Conservation (phyloP, 2,888 invertebrate genomes). For the Falcaria lacertinaria region DNA sequence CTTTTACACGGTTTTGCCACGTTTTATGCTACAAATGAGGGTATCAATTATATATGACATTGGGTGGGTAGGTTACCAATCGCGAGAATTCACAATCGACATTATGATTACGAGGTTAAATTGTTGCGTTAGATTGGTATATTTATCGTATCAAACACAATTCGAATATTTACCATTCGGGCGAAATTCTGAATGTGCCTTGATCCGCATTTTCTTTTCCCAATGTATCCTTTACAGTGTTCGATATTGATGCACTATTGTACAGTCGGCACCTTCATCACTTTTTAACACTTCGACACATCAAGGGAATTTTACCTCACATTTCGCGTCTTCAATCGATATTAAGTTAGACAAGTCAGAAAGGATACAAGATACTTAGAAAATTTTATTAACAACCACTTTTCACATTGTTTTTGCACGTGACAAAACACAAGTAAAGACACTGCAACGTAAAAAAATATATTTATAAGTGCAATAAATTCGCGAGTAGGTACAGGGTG, state of each 20-base stretch:
- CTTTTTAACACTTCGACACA: conserved; percentile 64
- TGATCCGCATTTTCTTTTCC: conserved; percentile 79
- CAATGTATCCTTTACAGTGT: conserved; percentile 76
- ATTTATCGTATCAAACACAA: background rate
- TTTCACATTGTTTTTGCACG: conserved; percentile 79
- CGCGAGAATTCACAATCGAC: background rate
- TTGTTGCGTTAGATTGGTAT: background rate
- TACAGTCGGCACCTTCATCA: conserved; percentile 64
- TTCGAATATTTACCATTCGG: conserved; percentile 69
- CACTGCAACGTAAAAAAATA: conserved; percentile 61
- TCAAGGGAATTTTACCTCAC: conserved; percentile 58
- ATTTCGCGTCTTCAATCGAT: conserved; percentile 64
- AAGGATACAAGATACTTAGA: conserved; percentile 77
- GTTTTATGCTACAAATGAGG: background rate
- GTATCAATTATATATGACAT: background rate
- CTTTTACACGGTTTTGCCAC: background rate
- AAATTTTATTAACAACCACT: conserved; percentile 78
- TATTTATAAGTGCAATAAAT: conserved; percentile 35
- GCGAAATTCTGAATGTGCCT: conserved; percentile 68
- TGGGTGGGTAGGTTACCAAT: background rate
- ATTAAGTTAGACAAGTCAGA: conserved; percentile 48
- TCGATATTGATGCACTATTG: conserved; percentile 61
- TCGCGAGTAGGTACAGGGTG: conserved; percentile 24
- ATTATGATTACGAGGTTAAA: background rate
- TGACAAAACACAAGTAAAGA: conserved; percentile 78